Conservation (phyloP, 2,797 vertebrate genomes). For the Clarias fuscus region DNA sequence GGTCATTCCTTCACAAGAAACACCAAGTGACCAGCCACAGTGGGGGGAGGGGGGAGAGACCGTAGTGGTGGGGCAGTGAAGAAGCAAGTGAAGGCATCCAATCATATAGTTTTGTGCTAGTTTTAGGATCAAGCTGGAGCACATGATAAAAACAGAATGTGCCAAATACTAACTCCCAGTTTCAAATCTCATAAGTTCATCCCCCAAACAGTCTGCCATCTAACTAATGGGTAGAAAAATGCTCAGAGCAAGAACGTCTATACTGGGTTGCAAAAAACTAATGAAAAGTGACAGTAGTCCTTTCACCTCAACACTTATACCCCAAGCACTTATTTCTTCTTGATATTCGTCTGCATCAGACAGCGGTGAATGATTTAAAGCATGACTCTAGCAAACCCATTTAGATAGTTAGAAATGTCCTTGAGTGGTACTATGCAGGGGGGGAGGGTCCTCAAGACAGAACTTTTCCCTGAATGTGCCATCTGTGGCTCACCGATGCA, state of each 20-base stretch:
- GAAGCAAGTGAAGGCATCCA: constrained; percentile 69
- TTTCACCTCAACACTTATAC: constrained; percentile 71
- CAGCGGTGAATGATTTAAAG: constrained; percentile 69
- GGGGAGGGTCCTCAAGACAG: constrained; percentile 33
- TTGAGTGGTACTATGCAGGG: constrained; percentile 63
- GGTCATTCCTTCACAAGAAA: constrained; percentile 71
- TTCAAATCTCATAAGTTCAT: constrained; percentile 67
- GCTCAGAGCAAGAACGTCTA: constrained; percentile 55
- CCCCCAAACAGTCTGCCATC: constrained; percentile 74
- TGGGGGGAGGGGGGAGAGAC: constrained; percentile 22
- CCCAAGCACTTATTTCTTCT: constrained; percentile 69
- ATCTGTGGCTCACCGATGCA: constrained; percentile 75
- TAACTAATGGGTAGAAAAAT: constrained; percentile 48
- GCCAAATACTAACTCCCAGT: constrained; percentile 58
- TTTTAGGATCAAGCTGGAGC: constrained; percentile 66
- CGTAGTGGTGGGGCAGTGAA: constrained; percentile 32
- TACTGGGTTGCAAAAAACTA: constrained; percentile 58
- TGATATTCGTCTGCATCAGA: constrained; percentile 71
- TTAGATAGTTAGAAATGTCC: constrained; percentile 65
- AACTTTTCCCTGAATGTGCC: constrained; percentile 66
- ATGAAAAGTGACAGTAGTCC: constrained; percentile 72
- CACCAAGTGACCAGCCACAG: constrained; percentile 74
- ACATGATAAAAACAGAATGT: constrained; percentile 71
- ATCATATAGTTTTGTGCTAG: constrained; percentile 61
- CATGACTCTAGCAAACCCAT: constrained; percentile 70